Conservation (phyloP, 2,113 vertebrate species). For the Mustelus asterias region DNA sequence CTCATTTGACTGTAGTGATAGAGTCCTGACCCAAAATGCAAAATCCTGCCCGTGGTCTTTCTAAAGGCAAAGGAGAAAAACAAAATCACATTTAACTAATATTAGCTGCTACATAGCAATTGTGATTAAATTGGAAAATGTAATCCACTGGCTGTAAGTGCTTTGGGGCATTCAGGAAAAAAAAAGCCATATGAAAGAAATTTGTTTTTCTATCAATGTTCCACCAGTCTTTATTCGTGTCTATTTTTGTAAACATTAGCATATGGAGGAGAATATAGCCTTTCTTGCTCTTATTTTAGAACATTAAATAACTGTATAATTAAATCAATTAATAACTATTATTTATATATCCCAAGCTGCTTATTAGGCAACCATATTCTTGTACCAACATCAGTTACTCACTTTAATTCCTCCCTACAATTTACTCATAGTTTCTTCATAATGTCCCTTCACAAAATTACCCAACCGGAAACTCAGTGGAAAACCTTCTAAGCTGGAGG, state of each 20-base stretch:
- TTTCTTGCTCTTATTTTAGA: neutral
- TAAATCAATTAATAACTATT: neutral
- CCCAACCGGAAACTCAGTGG: neutral
- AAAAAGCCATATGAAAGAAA: neutral
- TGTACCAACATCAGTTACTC: neutral
- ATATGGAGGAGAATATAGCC: neutral
- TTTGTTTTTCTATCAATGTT: neutral
- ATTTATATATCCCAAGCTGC: neutral
- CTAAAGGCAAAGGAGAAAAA: neutral
- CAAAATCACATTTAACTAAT: neutral
- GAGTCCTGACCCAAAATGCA: neutral
- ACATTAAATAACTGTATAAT: no score
- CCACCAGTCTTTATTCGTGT: neutral
- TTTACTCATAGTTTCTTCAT: slow-evolving; percentile 8
- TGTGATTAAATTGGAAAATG: neutral
- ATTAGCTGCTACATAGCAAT: neutral
- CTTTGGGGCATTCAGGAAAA: neutral
- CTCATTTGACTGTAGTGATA: neutral
- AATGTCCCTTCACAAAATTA: neutral
- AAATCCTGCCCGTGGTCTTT: neutral
- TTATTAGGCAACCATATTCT: neutral
- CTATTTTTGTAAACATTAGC: no score
- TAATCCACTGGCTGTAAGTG: neutral
- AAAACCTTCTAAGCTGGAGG: neutral
- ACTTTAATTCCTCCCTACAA: neutral